Evolutionary conservation across 2,113 vertebrate genomes (phyloP), one percentile per base, ranked within the genome.

Genomic region (Colinus virginianus): DNA sequence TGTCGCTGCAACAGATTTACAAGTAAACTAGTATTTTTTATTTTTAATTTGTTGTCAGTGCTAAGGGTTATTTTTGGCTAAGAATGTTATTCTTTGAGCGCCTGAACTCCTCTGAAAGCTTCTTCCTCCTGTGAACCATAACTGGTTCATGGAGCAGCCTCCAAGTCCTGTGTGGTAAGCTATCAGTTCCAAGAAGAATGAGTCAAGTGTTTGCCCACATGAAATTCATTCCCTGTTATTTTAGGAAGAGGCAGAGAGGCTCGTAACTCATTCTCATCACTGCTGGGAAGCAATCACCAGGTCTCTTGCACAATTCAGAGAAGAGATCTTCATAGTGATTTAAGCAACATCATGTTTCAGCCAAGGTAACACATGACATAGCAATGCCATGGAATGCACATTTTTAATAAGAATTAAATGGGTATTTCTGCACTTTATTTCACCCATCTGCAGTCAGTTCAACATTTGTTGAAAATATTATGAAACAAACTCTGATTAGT

Each of bases 201-300:
- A 96, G 96, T 96, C 94, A 96, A 96, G 95, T 94, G 92, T 92
- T 96, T 92, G 94, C 93, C 93, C 94, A 90, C 93, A 96, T 75
- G 78, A 92, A 95, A 92, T 93, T 92, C 34, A 89, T 93, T 96
- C 92, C 78, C 78, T 95, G 94, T 96, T 96, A 96, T 96, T 96
- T 95, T 96, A 95, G 94, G 95, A 95, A 94, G 71, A 95, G 63
- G 55, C 92, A 94, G 87, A 93, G 74, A 89, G 38, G 78, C 70
- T 92, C 89, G 59, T 96, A 96, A 96, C 59, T 95, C 92, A 91
- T 89, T 93, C 89, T 91, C 94, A 91, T 85, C 81, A 91, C 72
- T 96, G 95, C 91, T 95, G 87, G 94, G 96, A 96, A 96, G 93
- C 71, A 93, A 86, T 92, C 87, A 90, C 84, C 89, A 92, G 76